A percentile compares a stretch with the other conserved stretches of the same genome.
Conservation (phyloP, 1,140 invertebrate genomes). For the Eumeta japonica region DNA sequence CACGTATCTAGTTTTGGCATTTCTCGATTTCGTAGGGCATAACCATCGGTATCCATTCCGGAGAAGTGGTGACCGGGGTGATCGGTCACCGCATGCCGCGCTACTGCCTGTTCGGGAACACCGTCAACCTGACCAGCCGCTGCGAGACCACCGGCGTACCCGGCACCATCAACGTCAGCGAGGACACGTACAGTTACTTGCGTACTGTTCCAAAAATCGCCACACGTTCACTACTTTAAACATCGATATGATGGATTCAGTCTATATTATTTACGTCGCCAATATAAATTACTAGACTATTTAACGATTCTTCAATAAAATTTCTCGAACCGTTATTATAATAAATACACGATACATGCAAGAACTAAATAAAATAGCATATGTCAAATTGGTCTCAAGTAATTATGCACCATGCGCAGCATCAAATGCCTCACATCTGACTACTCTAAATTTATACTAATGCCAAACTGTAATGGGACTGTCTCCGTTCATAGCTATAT, state of each 20-base stretch:
- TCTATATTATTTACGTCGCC: not conserved
- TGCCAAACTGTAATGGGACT: no score
- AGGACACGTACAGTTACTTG: conserved; percentile 86
- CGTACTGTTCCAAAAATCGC: not conserved
- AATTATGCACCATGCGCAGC: no score
- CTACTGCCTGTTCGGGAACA: conserved; percentile 97
- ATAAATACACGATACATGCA: no score
- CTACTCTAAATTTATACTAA: no score
- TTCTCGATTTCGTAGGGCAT: conserved; percentile 70
- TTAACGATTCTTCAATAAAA: no score
- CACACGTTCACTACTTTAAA: not conserved
- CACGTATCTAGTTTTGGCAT: not conserved
- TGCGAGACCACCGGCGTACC: conserved; percentile 92
- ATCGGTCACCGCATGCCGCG: conserved; percentile 95
- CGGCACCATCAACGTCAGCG: conserved; percentile 91
- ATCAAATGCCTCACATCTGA: no score
- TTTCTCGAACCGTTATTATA: no score
- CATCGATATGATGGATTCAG: no score
- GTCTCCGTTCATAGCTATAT: no score
- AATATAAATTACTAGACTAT: no score
- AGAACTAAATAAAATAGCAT: no score
- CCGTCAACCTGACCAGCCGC: conserved; percentile 91
- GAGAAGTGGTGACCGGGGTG: conserved; percentile 94
- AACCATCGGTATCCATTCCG: conserved; percentile 94
- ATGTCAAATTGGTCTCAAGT: no score